Base-by-base conservation (phyloP, 2,888 invertebrate species). In the Nomada fabriciana region DNA sequence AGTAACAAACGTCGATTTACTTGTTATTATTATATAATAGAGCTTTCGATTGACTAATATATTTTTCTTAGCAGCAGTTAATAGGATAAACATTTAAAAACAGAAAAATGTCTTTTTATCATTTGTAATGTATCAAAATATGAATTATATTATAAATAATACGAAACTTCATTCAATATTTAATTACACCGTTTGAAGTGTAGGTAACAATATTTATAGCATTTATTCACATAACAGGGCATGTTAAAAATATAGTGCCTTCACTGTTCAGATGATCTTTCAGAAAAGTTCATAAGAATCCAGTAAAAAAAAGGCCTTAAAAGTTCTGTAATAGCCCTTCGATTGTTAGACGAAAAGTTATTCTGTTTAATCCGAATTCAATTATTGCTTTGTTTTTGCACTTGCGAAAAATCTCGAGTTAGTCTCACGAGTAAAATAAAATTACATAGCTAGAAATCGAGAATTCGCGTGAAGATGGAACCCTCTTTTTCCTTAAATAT, bases 211-310 rank as follows among this genome's bases (percentile, higher is more conserved):
- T 13, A 10, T 67, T 67, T 53, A 53, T 53, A 3, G n/a, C n/a
- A 67, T 9, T 67, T 53, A 1, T 36, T 50, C 50, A 2, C 10
- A 36, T 15, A 67, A 36, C 15, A 36, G 52, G 36, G 67, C 53
- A 36, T 67, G 67, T 20, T 29, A 13, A 53, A 29, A 67, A 53
- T 53, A 67, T 20, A 52, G 67, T 67, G 67, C 67, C 67, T 67
- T 36, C n/a, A 20, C 1, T 29, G 18, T 65, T 25, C 18, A 52
- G 52, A 25, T 36, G 0, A 3, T 52, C 36, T 9, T 4, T 67
- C 15, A 29, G 36, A 20, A 20, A 53, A 36, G 3, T 47, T 5
- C n/a, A 20, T 29, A 53, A 53, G 15, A 15, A 53, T 53, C 53
- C 13, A 10, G 36, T 10, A 67, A 29, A 25, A 36, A 67, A 29